phyloP scores from a whole-genome alignment of 2,888 invertebrate genomes.

The Coremacera marginata region DNA sequence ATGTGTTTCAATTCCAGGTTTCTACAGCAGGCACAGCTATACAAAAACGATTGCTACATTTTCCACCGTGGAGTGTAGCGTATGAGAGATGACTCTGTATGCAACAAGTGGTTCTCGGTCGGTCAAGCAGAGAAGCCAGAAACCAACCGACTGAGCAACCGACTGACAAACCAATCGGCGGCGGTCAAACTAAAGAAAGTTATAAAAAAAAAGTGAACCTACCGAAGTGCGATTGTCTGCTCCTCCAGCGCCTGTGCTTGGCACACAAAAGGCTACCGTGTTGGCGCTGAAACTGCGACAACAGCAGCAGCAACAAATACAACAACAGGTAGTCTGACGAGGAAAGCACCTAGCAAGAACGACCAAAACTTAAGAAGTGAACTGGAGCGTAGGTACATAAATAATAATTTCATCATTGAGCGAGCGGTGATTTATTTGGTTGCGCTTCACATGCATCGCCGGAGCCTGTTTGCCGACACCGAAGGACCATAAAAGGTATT shows the following conservation, averaged over 20 bases:
- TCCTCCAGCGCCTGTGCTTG: conserved; percentile 29
- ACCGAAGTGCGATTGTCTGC: conserved; percentile 39
- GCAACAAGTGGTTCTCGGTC: conserved; percentile 30
- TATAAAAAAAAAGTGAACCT: conserved; percentile 42
- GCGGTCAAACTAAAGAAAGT: conserved; percentile 45
- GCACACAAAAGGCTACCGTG: conserved; percentile 32
- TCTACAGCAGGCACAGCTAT: not conserved
- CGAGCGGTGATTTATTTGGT: conserved; percentile 64
- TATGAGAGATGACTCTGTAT: not conserved
- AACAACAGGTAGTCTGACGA: conserved; percentile 41
- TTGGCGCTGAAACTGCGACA: conserved; percentile 24
- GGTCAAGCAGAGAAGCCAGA: conserved; percentile 41
- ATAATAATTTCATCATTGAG: conserved; percentile 67
- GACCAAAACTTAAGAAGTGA: conserved; percentile 50
- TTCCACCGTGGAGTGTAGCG: not conserved
- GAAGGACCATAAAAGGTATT: conserved; percentile 26
- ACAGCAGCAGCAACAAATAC: too few species aligned
- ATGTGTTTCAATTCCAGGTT: not conserved
- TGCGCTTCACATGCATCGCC: conserved; percentile 38
- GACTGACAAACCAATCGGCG: conserved; percentile 39
- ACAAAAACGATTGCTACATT: conserved; percentile 20
- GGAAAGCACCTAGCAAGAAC: conserved; percentile 15
- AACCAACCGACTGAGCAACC: conserved; percentile 47
- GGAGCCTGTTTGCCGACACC: not conserved
- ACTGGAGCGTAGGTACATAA: conserved; percentile 63